Evolutionary conservation across 2,888 invertebrate genomes (phyloP), one percentile per base, ranked within the genome.

Genomic region (Campoplex capitator): DNA sequence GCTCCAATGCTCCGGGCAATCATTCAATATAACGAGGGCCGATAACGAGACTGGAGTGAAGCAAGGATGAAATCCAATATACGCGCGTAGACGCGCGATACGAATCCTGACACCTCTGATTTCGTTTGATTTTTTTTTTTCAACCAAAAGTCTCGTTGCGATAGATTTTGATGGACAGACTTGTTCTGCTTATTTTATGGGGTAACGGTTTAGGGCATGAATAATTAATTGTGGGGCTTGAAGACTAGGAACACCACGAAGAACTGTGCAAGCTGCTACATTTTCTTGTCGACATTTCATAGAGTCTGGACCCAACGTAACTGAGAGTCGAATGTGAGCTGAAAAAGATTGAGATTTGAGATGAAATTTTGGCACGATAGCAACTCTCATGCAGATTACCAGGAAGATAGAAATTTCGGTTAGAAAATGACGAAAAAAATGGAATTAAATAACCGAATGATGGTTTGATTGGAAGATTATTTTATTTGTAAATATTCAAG

Each of bases 11-110:
- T 51, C 32, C 23, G 23, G 9, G 3, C 28, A 54, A 51, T 32
- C 48, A 28, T 71, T 71, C 42, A 54, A 54, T n/a, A 42, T 54
- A 35, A 73, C 54, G 35, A 73, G 18, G 35, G 9, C n/a, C n/a
- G 3, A 73, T 54, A 54, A 73, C 73, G 51, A 35, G 35, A 6
- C 54, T 18, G 16, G 18, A 73, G 42, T n/a, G 9, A 73, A 73
- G 18, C 13, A 3, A 23, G 48, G 9, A 51, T 51, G 51, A 71
- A 71, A 71, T 71, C 16, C 7, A 45, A 71, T 51, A 6, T 13
- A 32, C 32, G 11, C 18, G 16, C 8, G 28, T 28, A 6, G n/a
- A 42, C 42, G 18, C n/a, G 18, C 42, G 42, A 68, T 38, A 7
- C n/a, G 3, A 11, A 68, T 68, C 42, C 16, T 1, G 9, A 68